Evolutionary conservation across 2,113 vertebrate genomes (phyloP).

Genomic region (Erythrolamprus reginae): DNA sequence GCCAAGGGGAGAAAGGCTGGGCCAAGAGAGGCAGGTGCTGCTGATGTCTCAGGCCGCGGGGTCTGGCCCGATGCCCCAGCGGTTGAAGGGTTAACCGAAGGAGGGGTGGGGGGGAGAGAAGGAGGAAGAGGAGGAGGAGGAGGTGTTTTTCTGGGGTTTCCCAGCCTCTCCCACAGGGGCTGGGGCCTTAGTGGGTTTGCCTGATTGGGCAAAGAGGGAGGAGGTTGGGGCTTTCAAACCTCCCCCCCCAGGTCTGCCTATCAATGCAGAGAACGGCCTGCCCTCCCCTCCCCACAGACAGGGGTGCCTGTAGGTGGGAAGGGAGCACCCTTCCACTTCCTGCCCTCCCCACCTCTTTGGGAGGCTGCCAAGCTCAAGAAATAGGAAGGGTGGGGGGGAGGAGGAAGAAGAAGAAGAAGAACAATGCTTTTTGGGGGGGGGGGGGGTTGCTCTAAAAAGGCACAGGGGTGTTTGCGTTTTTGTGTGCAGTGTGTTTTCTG

Average conservation of each 20-base stretch:
- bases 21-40: too few species aligned
- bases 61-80: not conserved
- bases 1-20: not conserved
- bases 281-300: slow-evolving; percentile 28
- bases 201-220: slow-evolving; percentile 41
- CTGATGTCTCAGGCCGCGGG: too few species aligned
- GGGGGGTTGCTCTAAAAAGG: not conserved
- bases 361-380: not conserved
- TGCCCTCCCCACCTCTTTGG: not conserved
- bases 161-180: slow-evolving; percentile 76
- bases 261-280: slow-evolving; percentile 69
- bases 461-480: not conserved
- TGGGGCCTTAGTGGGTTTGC: slow-evolving; percentile 62
- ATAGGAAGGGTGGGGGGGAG: not conserved
- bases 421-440: not conserved
- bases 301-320: slow-evolving; percentile 49
- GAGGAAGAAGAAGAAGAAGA: not conserved
- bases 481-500: not conserved
- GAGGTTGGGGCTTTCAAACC: slow-evolving; percentile 21
- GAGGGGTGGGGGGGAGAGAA: not conserved
- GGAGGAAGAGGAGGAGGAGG: not conserved
- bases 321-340: slow-evolving; percentile 32
- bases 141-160: slow-evolving; percentile 74
- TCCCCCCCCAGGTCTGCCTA: too few species aligned
- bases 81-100: slow-evolving; percentile 1